phyloP scores from a whole-genome alignment of 23 tunicate genomes.

The Botrylloides violaceus region DNA sequence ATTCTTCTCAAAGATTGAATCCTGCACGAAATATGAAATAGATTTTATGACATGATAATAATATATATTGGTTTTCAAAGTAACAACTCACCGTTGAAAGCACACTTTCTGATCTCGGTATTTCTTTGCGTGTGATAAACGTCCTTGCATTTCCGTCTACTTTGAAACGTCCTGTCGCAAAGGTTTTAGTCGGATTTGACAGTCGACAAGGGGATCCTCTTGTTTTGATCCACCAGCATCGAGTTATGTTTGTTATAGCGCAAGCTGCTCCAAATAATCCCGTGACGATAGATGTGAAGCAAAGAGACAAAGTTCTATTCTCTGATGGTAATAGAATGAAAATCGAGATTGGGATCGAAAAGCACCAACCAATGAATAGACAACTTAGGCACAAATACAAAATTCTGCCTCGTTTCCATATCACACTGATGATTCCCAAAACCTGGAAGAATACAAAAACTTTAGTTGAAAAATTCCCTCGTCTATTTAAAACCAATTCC shows the following conservation, averaged over 20 bases:
- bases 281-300: background rate
- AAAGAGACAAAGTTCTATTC: background rate
- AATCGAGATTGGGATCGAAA: background rate
- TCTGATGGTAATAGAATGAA: background rate
- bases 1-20: background rate
- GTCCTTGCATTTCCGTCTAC: background rate
- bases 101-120: background rate
- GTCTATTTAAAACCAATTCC: too few relatives aligned
- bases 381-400: too few relatives aligned
- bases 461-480: too few relatives aligned
- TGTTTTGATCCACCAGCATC: background rate
- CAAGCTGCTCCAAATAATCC: background rate
- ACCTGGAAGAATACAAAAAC: too few relatives aligned
- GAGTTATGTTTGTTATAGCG: background rate
- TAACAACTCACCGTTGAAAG: too few relatives aligned
- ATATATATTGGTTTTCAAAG: too few relatives aligned
- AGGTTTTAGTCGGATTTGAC: background rate
- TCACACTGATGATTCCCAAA: too few relatives aligned
- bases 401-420: too few relatives aligned
- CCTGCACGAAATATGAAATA: too few relatives aligned
- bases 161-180: background rate
- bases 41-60: too few relatives aligned
- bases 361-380: background rate
- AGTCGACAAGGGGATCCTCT: background rate
- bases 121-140: background rate